These are phyloP conservation scores for Tarsius wallacei DNA, from an alignment of 2,797 vertebrate species.

Conservation along the genomic window DNA sequence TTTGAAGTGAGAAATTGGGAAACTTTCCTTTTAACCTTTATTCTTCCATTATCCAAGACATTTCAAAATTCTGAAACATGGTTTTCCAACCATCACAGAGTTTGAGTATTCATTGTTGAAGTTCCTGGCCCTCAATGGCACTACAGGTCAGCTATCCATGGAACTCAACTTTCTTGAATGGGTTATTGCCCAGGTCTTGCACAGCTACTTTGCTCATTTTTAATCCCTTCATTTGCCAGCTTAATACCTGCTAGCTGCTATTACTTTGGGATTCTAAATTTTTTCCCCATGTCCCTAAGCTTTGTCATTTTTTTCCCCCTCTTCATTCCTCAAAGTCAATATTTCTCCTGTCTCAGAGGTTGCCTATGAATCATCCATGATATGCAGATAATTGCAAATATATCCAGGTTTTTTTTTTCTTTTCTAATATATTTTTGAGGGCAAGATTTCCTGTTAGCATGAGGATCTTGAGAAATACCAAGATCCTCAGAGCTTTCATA, in stretches of 20 bases:
- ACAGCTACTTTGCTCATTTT: neutral
- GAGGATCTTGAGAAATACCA: neutral
- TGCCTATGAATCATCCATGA: neutral
- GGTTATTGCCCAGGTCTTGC: neutral
- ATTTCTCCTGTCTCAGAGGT: slow-evolving; percentile 30
- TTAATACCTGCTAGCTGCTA: slow-evolving; percentile 19
- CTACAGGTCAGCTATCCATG: neutral
- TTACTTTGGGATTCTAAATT: slow-evolving; percentile 12
- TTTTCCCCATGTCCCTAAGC: neutral
- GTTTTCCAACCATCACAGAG: slow-evolving; percentile 19
- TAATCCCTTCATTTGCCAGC: neutral
- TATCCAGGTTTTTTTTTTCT: too few species aligned
- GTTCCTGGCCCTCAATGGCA: neutral
- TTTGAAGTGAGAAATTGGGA: neutral
- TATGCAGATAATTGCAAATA: neutral
- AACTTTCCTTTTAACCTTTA: slow-evolving; percentile 13
- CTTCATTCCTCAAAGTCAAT: neutral
- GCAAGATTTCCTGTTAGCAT: too few species aligned
- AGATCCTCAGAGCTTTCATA: slow-evolving; percentile 50
- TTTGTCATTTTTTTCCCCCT: slow-evolving; percentile 19
- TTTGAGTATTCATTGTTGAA: slow-evolving; percentile 41
- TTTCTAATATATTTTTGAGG: too few species aligned
- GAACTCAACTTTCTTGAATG: neutral
- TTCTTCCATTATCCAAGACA: neutral
- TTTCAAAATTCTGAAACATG: slow-evolving; percentile 33